Conservation (phyloP, 2,113 vertebrate genomes). For the Cyphomyrus discorhynchus region DNA sequence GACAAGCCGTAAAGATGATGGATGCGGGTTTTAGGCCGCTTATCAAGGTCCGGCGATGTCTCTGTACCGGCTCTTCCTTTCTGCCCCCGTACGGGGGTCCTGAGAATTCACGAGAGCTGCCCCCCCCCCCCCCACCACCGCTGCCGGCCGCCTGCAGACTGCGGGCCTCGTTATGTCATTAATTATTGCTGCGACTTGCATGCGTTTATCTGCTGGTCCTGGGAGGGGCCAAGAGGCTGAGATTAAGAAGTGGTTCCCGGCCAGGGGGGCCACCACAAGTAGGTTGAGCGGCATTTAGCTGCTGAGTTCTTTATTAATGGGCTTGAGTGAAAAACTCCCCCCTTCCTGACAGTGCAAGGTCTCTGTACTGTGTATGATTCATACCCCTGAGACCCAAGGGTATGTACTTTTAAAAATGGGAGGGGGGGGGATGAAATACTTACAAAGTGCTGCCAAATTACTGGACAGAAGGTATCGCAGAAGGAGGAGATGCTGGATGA, state of each 20-base stretch:
- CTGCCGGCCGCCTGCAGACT: constrained; percentile 71
- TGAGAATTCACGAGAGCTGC: constrained; percentile 65
- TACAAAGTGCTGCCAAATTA: background rate
- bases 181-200: constrained; percentile 72
- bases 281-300: background rate
- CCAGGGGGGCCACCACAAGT: background rate
- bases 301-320: constrained; percentile 25
- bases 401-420: background rate
- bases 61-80: constrained; percentile 73
- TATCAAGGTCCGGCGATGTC: constrained; percentile 75
- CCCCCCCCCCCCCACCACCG: constrained; percentile 66
- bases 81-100: constrained; percentile 68
- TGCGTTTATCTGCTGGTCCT: constrained; percentile 60
- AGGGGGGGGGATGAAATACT: background rate
- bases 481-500: background rate
- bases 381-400: background rate
- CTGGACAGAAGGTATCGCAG: background rate
- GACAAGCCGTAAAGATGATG: constrained; percentile 82
- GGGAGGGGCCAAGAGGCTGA: constrained; percentile 38
- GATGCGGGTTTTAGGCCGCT: constrained; percentile 74
- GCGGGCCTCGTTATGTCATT: constrained; percentile 73
- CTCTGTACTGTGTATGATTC: constrained; percentile 4
- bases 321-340: background rate
- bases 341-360: constrained; percentile 3
- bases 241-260: constrained; percentile 35